Conservation (phyloP, 2,113 vertebrate genomes). For the Oreochromis tanganicae region DNA sequence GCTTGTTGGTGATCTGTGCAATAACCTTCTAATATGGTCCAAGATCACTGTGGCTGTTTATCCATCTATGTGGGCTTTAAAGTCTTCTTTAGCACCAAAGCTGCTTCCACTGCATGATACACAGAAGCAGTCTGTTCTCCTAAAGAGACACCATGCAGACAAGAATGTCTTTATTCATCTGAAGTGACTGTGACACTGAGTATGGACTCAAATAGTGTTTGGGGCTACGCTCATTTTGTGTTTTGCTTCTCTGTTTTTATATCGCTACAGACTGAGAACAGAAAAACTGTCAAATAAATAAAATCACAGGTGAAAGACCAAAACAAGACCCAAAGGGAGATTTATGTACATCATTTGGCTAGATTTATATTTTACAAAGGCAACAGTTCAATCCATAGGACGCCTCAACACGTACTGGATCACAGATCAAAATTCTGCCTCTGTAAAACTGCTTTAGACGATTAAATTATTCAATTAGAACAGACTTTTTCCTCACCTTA, state of each 20-base stretch:
- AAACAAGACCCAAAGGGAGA: background rate
- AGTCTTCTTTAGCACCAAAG: background rate
- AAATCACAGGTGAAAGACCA: background rate
- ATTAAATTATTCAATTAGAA: background rate
- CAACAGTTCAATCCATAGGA: background rate
- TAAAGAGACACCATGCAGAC: background rate
- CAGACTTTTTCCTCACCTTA: background rate
- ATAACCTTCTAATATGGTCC: conserved; percentile 1
- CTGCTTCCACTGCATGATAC: background rate
- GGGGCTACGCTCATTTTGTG: background rate
- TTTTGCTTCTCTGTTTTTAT: background rate
- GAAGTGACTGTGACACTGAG: background rate
- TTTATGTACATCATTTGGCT: background rate
- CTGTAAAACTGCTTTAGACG: background rate
- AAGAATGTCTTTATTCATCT: background rate
- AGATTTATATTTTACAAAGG: background rate
- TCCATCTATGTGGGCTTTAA: conserved; percentile 5
- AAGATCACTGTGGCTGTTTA: background rate
- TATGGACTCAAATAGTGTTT: background rate
- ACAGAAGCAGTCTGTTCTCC: background rate
- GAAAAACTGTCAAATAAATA: background rate
- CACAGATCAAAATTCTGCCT: background rate
- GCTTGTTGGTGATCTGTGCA: conserved; percentile 15
- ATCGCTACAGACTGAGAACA: background rate
- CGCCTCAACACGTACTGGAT: background rate